Percentiles rank a stretch among this genome's conserved stretches.
Conservation (phyloP, 2,113 vertebrate species). For the Cnemophilus loriae region DNA sequence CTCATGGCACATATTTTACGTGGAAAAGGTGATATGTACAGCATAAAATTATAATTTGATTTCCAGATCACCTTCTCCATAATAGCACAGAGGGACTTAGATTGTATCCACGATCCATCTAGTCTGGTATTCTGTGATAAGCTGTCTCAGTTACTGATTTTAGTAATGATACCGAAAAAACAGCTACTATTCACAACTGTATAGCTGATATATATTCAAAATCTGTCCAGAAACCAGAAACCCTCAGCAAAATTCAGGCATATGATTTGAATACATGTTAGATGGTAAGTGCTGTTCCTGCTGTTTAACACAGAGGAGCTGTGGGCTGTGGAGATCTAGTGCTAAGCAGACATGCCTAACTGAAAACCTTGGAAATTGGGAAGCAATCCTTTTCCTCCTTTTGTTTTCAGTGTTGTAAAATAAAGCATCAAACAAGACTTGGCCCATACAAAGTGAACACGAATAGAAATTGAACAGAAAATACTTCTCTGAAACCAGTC, state of each 20-base stretch:
- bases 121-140: neutral
- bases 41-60: neutral
- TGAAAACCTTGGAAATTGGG: neutral
- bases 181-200: neutral
- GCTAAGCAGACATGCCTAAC: neutral
- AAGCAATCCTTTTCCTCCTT: neutral
- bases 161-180: neutral
- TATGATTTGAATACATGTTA: neutral
- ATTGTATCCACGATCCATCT: neutral
- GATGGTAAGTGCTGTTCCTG: neutral
- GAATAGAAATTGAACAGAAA: neutral
- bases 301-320: neutral
- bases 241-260: neutral
- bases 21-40: neutral
- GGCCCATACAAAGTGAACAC: fast-evolving
- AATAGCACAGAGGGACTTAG: neutral
- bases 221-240: neutral
- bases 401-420: neutral
- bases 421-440: neutral
- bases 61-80: neutral
- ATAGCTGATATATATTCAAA: neutral
- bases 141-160: neutral
- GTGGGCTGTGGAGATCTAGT: neutral
- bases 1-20: neutral
- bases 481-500: neutral